Conservation (phyloP, 2,797 vertebrate species). For the Bovichtus variegatus region DNA sequence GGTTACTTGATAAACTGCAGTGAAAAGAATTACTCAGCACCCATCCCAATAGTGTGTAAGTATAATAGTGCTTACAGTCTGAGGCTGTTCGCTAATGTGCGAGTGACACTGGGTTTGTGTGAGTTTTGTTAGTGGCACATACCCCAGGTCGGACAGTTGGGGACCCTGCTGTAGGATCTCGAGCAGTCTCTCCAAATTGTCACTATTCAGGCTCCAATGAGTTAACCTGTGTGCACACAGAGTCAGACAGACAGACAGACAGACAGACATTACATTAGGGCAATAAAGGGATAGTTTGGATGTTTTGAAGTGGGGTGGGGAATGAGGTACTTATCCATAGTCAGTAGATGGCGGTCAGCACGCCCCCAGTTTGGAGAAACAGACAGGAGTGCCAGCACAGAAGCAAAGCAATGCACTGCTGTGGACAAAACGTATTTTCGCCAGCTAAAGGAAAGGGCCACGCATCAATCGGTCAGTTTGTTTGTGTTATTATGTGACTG, state of each 20-base stretch:
- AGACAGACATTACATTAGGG: background rate
- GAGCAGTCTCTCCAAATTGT: constrained; percentile 79
- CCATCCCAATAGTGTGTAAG: background rate
- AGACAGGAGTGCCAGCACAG: too few relatives aligned
- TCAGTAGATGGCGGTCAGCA: too few relatives aligned
- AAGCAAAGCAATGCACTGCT: too few relatives aligned
- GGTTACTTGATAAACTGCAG: constrained; percentile 88
- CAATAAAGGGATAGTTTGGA: too few relatives aligned
- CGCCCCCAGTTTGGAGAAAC: too few relatives aligned
- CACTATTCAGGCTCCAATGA: constrained; percentile 75
- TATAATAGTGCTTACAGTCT: too few relatives aligned
- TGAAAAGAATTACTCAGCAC: constrained; percentile 1
- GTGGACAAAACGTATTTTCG: too few relatives aligned
- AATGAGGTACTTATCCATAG: too few relatives aligned
- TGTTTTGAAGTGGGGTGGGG: too few relatives aligned
- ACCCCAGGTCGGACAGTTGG: constrained; percentile 87
- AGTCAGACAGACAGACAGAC: background rate
- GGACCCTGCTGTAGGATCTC: constrained; percentile 75
- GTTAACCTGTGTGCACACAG: constrained; percentile 79
- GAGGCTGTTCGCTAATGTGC: background rate
- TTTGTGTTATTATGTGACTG: too few relatives aligned
- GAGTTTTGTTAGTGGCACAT: constrained; percentile 57
- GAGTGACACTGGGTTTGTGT: background rate
- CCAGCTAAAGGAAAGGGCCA: too few relatives aligned
- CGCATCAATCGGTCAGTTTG: too few relatives aligned